Conservation (phyloP, 2,888 invertebrate species). For the Imbricaverruca yamaguchii region DNA sequence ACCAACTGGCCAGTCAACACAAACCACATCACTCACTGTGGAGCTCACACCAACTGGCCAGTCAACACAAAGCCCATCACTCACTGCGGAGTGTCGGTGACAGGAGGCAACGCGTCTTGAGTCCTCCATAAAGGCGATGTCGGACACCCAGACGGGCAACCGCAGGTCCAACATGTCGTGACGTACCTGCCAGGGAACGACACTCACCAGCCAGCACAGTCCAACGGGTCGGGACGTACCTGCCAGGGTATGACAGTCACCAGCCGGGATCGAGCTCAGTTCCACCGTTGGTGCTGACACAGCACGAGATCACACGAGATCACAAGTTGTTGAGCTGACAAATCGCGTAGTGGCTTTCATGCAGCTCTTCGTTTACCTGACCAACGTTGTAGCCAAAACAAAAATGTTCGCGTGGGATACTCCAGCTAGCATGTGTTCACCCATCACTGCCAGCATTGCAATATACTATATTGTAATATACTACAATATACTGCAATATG, state of each 20-base stretch:
- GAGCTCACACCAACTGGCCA: background rate
- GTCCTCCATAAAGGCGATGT: conserved; percentile 65
- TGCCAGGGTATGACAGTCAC: conserved; percentile 39
- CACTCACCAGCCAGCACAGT: conserved; percentile 38
- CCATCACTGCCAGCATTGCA: too few relatives aligned
- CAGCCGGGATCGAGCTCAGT: too few relatives aligned
- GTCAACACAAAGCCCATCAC: conserved; percentile 38
- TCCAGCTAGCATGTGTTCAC: too few relatives aligned
- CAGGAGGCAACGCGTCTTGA: conserved; percentile 59
- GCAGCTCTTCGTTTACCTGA: too few relatives aligned
- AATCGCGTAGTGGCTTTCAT: too few relatives aligned
- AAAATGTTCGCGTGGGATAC: too few relatives aligned
- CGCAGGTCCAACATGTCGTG: conserved; percentile 76
- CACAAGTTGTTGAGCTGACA: too few relatives aligned
- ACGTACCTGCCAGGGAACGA: conserved; percentile 50
- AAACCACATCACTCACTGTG: background rate
- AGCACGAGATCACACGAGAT: too few relatives aligned
- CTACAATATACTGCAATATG: too few relatives aligned
- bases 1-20: background rate
- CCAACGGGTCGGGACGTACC: conserved; percentile 72
- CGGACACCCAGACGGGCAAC: conserved; percentile 76
- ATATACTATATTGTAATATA: too few relatives aligned
- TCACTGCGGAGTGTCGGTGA: conserved; percentile 76
- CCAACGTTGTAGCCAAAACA: too few relatives aligned
- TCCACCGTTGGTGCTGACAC: too few relatives aligned